Base-by-base conservation (phyloP, 2,888 invertebrate genomes). In the Aspidiotus rigidus region DNA sequence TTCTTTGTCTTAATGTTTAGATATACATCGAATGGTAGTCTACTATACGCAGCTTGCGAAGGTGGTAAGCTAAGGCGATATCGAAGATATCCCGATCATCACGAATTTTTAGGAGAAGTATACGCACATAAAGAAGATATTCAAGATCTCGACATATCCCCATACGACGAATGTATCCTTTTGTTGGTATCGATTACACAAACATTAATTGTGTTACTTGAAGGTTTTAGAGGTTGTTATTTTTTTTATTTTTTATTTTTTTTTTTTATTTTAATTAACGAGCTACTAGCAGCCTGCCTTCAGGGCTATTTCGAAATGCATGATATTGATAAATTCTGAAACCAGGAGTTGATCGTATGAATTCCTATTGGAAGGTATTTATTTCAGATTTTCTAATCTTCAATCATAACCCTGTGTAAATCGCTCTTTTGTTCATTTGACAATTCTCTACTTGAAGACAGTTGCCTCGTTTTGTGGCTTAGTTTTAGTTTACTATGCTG, bases 151-250 rank as follows among this genome's bases (percentile, higher is more conserved):
- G 81, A 81, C 74, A 78, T 81, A 70, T 81, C 80, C 11, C 78
- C 80, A 0, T 80, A 79, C 73, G 80, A 80, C 75, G 81, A 81
- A 76, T 81, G 80, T 80, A 80, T 79, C 79, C 79, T 79, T 78
- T 74, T 71, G 13, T 13, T 59, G 7, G 6, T 49, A 49, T 49
- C 49, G 11, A 11, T 44, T 44, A 44, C 11, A 44, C 49, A 44
- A 10, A 44, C 11, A 49, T 49, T 49, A 49, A 13, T 13, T 3
- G 49, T 2, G 10, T 49, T 49, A 6, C 49, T 49, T 49, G 28
- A 28, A 28, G 28, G 28, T 28, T 28, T 28, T 28, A 1, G 5
- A 28, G 28, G 28, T n/a, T n/a, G n/a, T n/a, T n/a, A n/a, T n/a
- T n/a, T n/a, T n/a, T n/a, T n/a, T n/a, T n/a, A n/a, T n/a, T n/a